Base-by-base conservation (phyloP, 2,113 vertebrate genomes). In the Formicarius rufipectus region DNA sequence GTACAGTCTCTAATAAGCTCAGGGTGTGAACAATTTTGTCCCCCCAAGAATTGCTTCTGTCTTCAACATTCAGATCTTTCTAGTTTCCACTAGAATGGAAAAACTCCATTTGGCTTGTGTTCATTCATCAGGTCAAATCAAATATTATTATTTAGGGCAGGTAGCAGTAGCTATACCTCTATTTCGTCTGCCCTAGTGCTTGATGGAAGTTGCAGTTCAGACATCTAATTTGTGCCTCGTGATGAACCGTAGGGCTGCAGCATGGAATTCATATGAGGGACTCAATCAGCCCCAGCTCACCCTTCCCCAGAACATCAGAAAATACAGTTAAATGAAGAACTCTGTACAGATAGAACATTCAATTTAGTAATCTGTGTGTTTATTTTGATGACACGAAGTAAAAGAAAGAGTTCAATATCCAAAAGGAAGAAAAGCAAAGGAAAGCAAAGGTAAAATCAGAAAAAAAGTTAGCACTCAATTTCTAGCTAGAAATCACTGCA, bases 191-290 rank as follows among this genome's bases (percentile, higher is more conserved):
- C 20, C 23, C 10, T 33, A 53, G 42, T 59, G 8, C 63, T 63
- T 83, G 82, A 24, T 5, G 7, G 42, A 76, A 62, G 27, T 21
- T 85, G 35, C 33, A 58, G 18, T 80, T 83, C 53, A 83, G 63
- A 39, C 12, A 27, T 55, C 39, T 76, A 4, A 2, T 21, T 71
- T 71, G 12, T 87, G 17, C 10, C 33, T 85, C 0, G 0, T 27
- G 21, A 19, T 64, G 47, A 78, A 4, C 21, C 60, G 10, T 45
- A 58, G 45, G 35, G n/a, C 16, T 72, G 35, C 19, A 79, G 19
- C 28, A 42, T 0, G 3, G 8, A 84, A 90, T 64, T 66, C 53
- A 45, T 6, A 21, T 6, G 19, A 64, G 4, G 69, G 21, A 45
- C 21, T 37, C 44, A 18, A 49, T 28, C 10, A 82, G 24, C 27